Evolutionary conservation across 1,140 invertebrate species (phyloP).

Genomic region (Drosophila seguyi): DNA sequence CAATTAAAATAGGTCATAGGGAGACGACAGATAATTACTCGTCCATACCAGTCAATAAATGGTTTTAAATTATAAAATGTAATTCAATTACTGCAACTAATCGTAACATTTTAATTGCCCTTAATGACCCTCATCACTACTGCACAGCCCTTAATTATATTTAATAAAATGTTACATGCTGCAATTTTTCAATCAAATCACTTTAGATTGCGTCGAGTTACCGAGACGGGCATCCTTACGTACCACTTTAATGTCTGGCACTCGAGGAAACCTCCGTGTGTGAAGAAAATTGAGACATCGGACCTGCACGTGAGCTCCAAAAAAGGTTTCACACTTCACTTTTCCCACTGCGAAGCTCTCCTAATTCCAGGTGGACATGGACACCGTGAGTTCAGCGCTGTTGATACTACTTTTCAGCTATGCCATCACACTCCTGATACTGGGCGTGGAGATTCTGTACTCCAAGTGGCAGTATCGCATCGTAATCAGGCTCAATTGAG

Average conservation of each 20-base stretch:
- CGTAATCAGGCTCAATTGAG: constrained; percentile 49
- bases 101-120: neutral
- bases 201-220: constrained; percentile 86
- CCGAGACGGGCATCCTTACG: constrained; percentile 86
- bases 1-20: neutral
- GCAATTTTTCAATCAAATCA: neutral
- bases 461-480: constrained; percentile 60
- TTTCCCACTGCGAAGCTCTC: neutral
- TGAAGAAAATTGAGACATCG: constrained; percentile 85
- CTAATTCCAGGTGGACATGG: constrained; percentile 74
- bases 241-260: constrained; percentile 86
- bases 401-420: constrained; percentile 85
- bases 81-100: neutral
- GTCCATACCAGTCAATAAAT: neutral
- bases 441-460: constrained; percentile 85
- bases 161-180: neutral
- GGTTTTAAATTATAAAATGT: neutral
- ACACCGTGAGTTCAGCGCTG: constrained; percentile 86
- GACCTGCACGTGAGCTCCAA: constrained; percentile 85
- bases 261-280: constrained; percentile 86
- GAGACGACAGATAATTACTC: neutral
- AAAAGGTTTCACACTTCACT: neutral
- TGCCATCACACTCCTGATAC: constrained; percentile 77
- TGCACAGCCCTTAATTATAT: neutral
- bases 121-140: too few species aligned